These are phyloP conservation scores for Mimumesa dahlbomi DNA, from an alignment of 2,888 invertebrate species.

Conservation along the genomic window DNA sequence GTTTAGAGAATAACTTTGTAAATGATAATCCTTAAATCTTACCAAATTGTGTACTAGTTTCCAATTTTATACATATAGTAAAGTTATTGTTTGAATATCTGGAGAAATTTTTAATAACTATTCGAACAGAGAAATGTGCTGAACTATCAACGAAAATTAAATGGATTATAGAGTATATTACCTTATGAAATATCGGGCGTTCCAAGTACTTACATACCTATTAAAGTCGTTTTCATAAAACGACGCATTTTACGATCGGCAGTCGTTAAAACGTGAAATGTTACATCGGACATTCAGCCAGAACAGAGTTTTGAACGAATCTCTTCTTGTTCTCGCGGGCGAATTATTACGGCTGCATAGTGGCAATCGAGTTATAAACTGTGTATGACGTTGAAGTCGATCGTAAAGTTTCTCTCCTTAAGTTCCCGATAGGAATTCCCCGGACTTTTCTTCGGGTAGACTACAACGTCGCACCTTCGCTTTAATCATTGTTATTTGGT, in stretches of 20 bases:
- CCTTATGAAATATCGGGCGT: neutral
- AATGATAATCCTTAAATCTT: no score
- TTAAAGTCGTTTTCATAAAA: slow-evolving; percentile 21
- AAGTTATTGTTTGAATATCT: no score
- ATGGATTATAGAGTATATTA: no score
- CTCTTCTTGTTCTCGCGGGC: neutral
- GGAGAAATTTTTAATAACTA: no score
- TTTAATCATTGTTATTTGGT: slow-evolving; percentile 56
- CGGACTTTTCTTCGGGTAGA: slow-evolving; percentile 12
- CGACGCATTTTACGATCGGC: slow-evolving; percentile 20
- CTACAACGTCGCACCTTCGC: slow-evolving; percentile 24
- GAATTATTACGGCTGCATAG: slow-evolving; percentile 1
- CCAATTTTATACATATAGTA: no score
- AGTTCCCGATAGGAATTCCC: slow-evolving; percentile 33
- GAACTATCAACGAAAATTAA: no score
- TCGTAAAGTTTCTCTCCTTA: slow-evolving; percentile 47
- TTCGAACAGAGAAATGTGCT: no score
- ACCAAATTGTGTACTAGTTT: no score
- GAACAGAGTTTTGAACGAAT: neutral
- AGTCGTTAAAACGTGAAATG: slow-evolving; percentile 31
- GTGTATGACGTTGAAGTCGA: slow-evolving; percentile 4
- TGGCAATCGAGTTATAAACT: slow-evolving; percentile 5
- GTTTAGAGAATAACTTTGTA: no score
- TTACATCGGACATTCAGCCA: slow-evolving; percentile 2
- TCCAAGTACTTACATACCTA: neutral